Evolutionary conservation across 1,140 invertebrate genomes (phyloP), one percentile per base, ranked within the genome.

Genomic region (Sinonovacula constricta): DNA sequence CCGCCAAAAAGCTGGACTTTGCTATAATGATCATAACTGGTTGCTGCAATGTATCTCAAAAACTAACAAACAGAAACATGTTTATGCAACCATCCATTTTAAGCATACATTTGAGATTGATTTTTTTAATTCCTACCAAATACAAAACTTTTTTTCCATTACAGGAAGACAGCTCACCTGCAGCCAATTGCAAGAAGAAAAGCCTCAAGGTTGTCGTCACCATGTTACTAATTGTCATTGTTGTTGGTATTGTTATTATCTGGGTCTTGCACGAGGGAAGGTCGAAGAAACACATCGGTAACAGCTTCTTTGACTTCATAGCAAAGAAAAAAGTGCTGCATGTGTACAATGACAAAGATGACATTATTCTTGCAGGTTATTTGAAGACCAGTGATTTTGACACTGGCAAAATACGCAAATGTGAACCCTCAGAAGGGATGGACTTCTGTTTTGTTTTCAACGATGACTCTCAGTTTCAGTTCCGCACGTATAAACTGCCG

Each of bases 291-390:
- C 31, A 78, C 66, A 78, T 78, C 36, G 75, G 75, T 51, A 78
- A 69, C 51, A 24, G 70, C 15, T 78, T 69, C 51, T 78, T 78
- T 60, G 75, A 78, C 75, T 78, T 78, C 34, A 60, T 78, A 31
- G 10, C 36, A n/a, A 69, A 69, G 34, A 57, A 69, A 36, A 53
- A 59, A 65, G 57, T 78, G 14, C 33, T 78, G 5, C 49, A 78
- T 39, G 66, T 78, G 2, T 70, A 78, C 49, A 78, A 78, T 78
- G 66, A 62, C 39, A 34, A 63, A 30, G 66, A 78, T 24, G 39
- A 78, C 36, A 62, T 78, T 36, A 34, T 78, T 63, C 56, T 78
- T 31, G 30, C 75, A 39, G 75, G 75, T 68, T 5, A 31, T 26
- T 12, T 78, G 12, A 59, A 68, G 33, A 51, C 26, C 24, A 68